These are phyloP conservation scores for Andrena trimmerana DNA, from an alignment of 2,888 invertebrate species.

Conservation along the genomic window DNA sequence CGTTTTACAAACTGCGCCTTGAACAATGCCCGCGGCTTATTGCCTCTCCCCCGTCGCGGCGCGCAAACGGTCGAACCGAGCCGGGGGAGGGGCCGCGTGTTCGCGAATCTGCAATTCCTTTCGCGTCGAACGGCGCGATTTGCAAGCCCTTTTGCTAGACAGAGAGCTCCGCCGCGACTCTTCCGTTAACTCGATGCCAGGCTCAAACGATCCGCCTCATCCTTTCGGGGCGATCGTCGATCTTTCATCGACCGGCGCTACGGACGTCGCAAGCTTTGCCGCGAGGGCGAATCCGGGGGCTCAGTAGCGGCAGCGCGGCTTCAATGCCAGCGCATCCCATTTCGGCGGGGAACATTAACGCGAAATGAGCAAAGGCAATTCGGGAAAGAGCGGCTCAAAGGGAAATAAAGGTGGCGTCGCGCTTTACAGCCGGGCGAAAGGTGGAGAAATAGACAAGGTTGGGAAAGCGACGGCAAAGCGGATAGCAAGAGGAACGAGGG, in stretches of 20 bases:
- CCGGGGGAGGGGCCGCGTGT: constrained; percentile 23
- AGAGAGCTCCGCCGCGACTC: background rate
- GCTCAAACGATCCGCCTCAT: constrained; percentile 17
- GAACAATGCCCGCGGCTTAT: constrained; percentile 26
- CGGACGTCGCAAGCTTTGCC: background rate
- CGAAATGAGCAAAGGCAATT: constrained; percentile 67
- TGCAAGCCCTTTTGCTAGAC: constrained; percentile 36
- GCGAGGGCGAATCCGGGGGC: no score
- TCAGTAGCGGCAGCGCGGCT: no score
- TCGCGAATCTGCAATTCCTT: constrained; percentile 59
- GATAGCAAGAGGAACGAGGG: background rate
- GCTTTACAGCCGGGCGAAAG: constrained; percentile 34
- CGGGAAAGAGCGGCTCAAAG: constrained; percentile 63
- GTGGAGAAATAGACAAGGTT: constrained; percentile 40
- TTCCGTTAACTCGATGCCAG: background rate
- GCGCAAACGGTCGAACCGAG: background rate
- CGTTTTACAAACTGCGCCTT: constrained; percentile 30
- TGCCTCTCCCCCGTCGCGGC: constrained; percentile 22
- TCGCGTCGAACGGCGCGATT: constrained; percentile 46
- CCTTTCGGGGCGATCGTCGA: constrained; percentile 12
- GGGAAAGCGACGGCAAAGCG: background rate
- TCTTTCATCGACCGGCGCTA: background rate
- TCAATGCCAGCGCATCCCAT: constrained; percentile 40
- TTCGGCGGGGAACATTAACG: constrained; percentile 59
- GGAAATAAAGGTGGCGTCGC: constrained; percentile 57